Evolutionary conservation across 2,797 vertebrate species (phyloP), one percentile per base, ranked within the genome.

Genomic region (Protosalanx chinensis): DNA sequence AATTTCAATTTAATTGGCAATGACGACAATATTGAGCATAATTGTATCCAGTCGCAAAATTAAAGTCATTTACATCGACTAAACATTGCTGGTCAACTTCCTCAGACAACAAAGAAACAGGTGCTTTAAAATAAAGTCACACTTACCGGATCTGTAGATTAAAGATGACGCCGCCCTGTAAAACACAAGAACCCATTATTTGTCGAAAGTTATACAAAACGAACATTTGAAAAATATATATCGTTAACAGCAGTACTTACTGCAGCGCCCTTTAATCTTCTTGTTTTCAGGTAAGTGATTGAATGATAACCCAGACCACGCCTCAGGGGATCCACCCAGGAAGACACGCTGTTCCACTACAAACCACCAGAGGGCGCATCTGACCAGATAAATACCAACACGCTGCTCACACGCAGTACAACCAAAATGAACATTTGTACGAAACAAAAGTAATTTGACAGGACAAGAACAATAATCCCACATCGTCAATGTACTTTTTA

Each of bases 221-320:
- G 74, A 15, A 72, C 64, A 1, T 64, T 71, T 23, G 30, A 27
- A 59, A 37, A 65, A 13, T n/a, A 0, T 6, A 0, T 6, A 1
- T 73, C 5, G 74, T 79, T 76, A 53, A 29, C 4, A 16, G n/a
- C 59, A 73, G 70, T 75, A 93, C 93, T 93, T 83, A 94, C 93
- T 92, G 93, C 93, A 93, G 93, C 92, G 93, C 91, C 92, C 91
- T 93, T 92, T 93, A 93, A 92, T 92, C 91, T 82, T 1, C 75
- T 79, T 80, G 84, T 72, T 87, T 76, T 86, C 88, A 90, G 88
- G 87, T 91, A 89, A 91, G 80, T 90, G 86, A 74, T 37, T 65
- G 74, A 73, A 76, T 79, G 60, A 72, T 62, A 63, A 70, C 63
- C 46, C 16, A 64, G 71, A 79, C 86, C 90, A 88, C 93, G 79